These are phyloP conservation scores for Gila orcuttii DNA, from an alignment of 2,113 vertebrate genomes.

Conservation along the genomic window DNA sequence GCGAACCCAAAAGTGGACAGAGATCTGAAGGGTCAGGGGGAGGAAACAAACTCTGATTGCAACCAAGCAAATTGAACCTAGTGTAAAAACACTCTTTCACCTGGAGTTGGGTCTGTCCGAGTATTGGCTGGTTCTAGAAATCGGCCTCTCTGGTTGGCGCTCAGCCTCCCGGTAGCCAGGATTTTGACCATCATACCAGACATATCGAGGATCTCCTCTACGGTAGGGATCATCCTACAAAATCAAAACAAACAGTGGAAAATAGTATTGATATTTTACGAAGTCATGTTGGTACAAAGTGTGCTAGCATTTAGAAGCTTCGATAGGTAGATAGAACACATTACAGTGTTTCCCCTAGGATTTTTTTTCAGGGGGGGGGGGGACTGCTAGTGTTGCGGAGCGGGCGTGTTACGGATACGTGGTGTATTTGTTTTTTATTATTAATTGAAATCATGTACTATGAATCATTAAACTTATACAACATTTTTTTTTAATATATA, in stretches of 20 bases:
- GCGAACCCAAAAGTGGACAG: background rate
- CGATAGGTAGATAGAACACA: background rate
- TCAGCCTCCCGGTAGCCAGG: slow-evolving; percentile 79
- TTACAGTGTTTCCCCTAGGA: no score
- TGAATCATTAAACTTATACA: no score
- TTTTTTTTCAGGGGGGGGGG: no score
- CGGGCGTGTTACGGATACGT: no score
- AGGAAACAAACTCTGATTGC: background rate
- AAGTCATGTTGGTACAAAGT: background rate
- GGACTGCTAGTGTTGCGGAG: no score
- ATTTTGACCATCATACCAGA: slow-evolving; percentile 75
- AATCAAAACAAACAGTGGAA: background rate
- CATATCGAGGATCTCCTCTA: slow-evolving; percentile 81
- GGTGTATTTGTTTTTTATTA: no score
- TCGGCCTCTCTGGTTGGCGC: slow-evolving; percentile 81
- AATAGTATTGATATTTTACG: background rate
- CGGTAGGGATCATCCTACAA: slow-evolving; percentile 79
- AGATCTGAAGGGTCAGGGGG: background rate
- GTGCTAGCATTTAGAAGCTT: background rate
- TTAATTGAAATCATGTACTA: no score
- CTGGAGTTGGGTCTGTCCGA: slow-evolving; percentile 89
- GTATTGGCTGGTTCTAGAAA: slow-evolving; percentile 90
- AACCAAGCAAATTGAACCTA: background rate
- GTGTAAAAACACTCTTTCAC: slow-evolving; percentile 65
- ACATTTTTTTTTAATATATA: no score